Evolutionary conservation across 2,888 invertebrate species (phyloP).

Genomic region (Mongoloraphidia duomilia): DNA sequence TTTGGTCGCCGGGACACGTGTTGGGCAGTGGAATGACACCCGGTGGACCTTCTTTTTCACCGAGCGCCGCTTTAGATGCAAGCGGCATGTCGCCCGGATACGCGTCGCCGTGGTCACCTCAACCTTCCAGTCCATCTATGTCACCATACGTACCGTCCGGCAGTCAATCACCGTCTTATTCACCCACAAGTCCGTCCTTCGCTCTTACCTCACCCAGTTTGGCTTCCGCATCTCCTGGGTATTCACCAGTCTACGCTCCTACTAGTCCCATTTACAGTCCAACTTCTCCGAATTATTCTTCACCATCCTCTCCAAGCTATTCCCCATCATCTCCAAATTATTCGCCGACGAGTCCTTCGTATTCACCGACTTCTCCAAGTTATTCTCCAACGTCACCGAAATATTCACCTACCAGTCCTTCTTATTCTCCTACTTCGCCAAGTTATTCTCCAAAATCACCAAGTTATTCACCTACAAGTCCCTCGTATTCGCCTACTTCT

Average conservation of each 20-base stretch:
- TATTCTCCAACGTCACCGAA: conserved; percentile 48
- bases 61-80: conserved; percentile 86
- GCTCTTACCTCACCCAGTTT: conserved; percentile 58
- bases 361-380: conserved; percentile 44
- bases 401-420: conserved; percentile 39
- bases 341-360: conserved; percentile 57
- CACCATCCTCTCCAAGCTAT: conserved; percentile 52
- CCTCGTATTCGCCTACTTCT: conserved; percentile 61
- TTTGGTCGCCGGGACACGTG: conserved; percentile 59
- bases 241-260: conserved; percentile 64
- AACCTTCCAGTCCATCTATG: conserved; percentile 73
- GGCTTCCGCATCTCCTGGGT: conserved; percentile 55
- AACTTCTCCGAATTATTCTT: conserved; percentile 66
- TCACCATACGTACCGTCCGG: conserved; percentile 62
- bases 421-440: conserved; percentile 38
- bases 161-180: conserved; percentile 44
- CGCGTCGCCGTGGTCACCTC: conserved; percentile 63
- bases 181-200: conserved; percentile 54
- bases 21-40: conserved; percentile 91
- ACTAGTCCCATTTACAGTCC: conserved; percentile 62
- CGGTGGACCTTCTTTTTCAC: conserved; percentile 92
- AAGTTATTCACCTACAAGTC: conserved; percentile 45
- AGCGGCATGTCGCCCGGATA: conserved; percentile 83
- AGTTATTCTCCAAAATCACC: conserved; percentile 40
- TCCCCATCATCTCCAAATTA: conserved; percentile 55